Percentiles rank a stretch among this genome's conserved stretches.
Evolutionary conservation across 2,113 vertebrate genomes (phyloP).

Genomic region (Neofelis nebulosa): DNA sequence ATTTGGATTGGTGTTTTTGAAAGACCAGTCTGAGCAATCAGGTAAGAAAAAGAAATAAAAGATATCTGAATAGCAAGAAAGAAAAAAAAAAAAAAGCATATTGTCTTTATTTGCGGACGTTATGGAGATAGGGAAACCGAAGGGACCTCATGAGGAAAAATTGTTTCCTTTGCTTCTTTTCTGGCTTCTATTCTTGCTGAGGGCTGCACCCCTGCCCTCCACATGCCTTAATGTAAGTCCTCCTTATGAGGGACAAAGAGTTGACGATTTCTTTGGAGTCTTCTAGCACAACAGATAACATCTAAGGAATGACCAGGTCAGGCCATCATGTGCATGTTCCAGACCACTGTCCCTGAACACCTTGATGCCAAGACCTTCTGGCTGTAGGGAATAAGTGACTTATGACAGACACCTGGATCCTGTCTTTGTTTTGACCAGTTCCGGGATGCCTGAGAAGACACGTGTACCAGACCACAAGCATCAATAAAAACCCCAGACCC

Average conservation of each 20-base stretch:
- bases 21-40: neutral
- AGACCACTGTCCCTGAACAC: neutral
- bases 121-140: neutral
- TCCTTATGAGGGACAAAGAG: neutral
- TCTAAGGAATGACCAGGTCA: neutral
- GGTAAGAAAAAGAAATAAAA: neutral
- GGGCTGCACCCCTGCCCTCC: neutral
- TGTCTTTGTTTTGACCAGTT: neutral
- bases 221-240: neutral
- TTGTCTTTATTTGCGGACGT: neutral
- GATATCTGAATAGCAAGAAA: neutral
- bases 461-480: neutral
- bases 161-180: neutral
- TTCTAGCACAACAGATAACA: neutral
- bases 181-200: neutral
- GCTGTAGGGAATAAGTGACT: neutral
- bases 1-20: neutral
- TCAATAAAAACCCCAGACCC: neutral
- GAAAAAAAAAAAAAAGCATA: neutral
- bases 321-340: neutral
- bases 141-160: neutral
- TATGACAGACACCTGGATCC: neutral
- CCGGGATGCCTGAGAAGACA: neutral
- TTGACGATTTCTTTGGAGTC: neutral
- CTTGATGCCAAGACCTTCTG: neutral